phyloP scores from a whole-genome alignment of 2,888 invertebrate genomes.

The Mythimna pallens region DNA sequence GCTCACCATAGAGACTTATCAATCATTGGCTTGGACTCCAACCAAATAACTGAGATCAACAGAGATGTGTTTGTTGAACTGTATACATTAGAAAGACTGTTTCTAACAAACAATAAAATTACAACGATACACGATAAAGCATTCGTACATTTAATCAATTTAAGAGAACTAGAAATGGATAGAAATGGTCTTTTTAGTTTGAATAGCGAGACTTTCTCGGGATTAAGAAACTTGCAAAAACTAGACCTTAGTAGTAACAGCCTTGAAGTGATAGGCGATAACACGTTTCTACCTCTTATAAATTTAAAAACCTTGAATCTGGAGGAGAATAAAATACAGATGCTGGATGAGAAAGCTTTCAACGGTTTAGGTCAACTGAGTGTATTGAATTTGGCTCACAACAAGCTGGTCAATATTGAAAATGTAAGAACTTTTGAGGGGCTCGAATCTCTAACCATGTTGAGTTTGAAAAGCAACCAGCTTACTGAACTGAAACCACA shows the following conservation, averaged over 20 bases:
- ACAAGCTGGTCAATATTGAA: conserved; percentile 78
- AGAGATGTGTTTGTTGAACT: conserved; percentile 93
- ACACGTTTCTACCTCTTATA: conserved; percentile 91
- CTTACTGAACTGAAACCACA: conserved; percentile 76
- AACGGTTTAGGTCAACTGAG: conserved; percentile 78
- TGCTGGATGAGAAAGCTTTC: conserved; percentile 86
- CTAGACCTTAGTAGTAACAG: conserved; percentile 93
- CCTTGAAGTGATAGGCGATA: conserved; percentile 94
- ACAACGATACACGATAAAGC: conserved; percentile 96
- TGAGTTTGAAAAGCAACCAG: conserved; percentile 82
- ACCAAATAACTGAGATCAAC: conserved; percentile 93
- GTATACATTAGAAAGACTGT: conserved; percentile 93
- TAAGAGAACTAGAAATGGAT: conserved; percentile 95
- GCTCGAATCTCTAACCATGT: conserved; percentile 72
- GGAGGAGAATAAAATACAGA: conserved; percentile 85
- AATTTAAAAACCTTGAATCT: conserved; percentile 80
- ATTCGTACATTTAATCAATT: conserved; percentile 92
- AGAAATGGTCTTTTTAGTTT: conserved; percentile 93
- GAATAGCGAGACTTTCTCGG: conserved; percentile 94
- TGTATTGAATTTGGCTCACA: conserved; percentile 80
- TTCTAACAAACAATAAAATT: conserved; percentile 95
- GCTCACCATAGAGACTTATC: conserved; percentile 92
- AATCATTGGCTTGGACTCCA: conserved; percentile 93
- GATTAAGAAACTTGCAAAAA: conserved; percentile 92
- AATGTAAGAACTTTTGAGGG: conserved; percentile 79